phyloP scores from a whole-genome alignment of 1,140 invertebrate genomes.

The Drusus annulatus region DNA sequence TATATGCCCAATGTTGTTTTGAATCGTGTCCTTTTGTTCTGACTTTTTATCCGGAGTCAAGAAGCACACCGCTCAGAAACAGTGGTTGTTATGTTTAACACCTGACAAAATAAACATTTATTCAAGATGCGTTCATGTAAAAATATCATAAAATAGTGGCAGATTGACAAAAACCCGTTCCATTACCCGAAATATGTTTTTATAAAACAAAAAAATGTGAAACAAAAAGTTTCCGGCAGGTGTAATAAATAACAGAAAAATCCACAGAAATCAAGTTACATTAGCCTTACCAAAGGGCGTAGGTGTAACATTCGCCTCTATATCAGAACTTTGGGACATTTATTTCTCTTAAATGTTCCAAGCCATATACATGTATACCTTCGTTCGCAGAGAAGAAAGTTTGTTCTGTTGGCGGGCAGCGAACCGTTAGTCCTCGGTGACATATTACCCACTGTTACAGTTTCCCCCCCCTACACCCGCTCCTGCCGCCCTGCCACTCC shows the following conservation, averaged over 20 bases:
- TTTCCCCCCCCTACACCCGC: no score
- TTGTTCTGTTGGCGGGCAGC: slow-evolving; percentile 46
- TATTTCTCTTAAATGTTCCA: slow-evolving; percentile 39
- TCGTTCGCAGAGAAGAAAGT: slow-evolving; percentile 27
- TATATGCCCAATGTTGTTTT: no score
- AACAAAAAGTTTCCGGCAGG: not conserved
- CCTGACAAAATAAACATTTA: no score
- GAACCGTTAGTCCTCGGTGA: slow-evolving; percentile 49
- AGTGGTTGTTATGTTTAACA: no score
- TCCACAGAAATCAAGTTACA: slow-evolving; percentile 4
- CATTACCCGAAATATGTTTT: no score
- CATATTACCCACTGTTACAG: slow-evolving; percentile 45
- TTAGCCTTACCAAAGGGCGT: slow-evolving; percentile 23
- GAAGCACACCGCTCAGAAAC: no score
- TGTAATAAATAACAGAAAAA: slow-evolving; percentile 13
- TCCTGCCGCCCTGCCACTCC: not conserved
- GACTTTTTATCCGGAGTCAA: no score
- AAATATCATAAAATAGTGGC: no score
- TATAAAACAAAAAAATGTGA: not conserved
- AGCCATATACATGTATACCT: not conserved
- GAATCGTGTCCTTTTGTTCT: no score
- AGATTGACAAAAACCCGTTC: no score
- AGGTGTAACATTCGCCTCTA: slow-evolving; percentile 14
- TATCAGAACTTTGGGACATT: slow-evolving; percentile 38
- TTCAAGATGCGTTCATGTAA: no score